Evolutionary conservation across 2,797 vertebrate species (phyloP).

Genomic region (Petrocephalus schoutedeni): DNA sequence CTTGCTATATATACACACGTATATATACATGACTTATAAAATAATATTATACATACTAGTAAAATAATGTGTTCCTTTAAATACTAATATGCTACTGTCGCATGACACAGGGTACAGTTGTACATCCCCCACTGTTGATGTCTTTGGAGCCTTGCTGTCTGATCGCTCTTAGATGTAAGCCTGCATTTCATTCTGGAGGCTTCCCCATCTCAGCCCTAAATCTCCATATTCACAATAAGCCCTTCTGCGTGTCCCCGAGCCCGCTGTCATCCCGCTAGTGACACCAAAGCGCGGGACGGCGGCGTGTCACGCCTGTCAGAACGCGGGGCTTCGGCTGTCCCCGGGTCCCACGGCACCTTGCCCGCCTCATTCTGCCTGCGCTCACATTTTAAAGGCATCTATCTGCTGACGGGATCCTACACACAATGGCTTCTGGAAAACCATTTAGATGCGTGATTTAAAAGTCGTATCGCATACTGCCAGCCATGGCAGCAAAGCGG

Average conservation of each 20-base stretch:
- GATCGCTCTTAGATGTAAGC: background rate
- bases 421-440: background rate
- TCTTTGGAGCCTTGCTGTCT: background rate
- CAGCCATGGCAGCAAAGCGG: background rate
- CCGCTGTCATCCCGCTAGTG: background rate
- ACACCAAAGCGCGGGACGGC: background rate
- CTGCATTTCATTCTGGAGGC: background rate
- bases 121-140: background rate
- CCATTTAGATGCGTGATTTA: slow-evolving; percentile 9
- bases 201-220: background rate
- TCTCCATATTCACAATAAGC: background rate
- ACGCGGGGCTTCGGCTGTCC: background rate
- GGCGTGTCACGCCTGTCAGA: background rate
- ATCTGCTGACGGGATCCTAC: background rate
- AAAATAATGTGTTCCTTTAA: background rate
- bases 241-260: background rate
- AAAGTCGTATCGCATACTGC: background rate
- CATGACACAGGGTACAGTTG: background rate
- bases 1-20: background rate
- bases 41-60: too few relatives aligned
- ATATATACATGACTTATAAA: background rate
- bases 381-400: slow-evolving; percentile 3
- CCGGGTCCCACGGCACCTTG: background rate
- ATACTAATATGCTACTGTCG: background rate
- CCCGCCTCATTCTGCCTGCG: background rate